These are phyloP conservation scores for Marronus borbonicus DNA, from an alignment of 2,888 invertebrate genomes.

Conservation along the genomic window DNA sequence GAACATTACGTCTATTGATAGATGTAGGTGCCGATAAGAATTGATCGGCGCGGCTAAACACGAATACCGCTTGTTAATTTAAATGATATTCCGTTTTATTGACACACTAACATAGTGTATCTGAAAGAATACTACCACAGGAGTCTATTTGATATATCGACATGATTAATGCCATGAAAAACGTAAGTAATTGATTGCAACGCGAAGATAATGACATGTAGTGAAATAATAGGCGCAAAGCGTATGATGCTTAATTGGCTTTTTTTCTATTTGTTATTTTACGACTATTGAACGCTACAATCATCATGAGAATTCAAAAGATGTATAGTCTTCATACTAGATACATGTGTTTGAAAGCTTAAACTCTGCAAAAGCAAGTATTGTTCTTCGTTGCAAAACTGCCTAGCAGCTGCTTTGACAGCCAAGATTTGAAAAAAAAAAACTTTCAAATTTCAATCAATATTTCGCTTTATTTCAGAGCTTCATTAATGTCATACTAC, in stretches of 20 bases:
- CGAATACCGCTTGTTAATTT: conserved; percentile 42
- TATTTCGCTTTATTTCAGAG: no score
- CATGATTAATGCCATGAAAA: conserved; percentile 12
- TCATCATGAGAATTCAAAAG: no score
- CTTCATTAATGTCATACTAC: no score
- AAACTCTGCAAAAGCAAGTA: background rate
- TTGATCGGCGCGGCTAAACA: conserved; percentile 24
- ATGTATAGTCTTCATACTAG: background rate
- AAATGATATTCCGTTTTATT: conserved; percentile 42
- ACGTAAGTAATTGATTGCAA: conserved; percentile 24
- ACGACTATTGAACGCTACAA: background rate
- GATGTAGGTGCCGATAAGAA: conserved; percentile 43
- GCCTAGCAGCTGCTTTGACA: background rate
- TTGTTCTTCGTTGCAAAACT: background rate
- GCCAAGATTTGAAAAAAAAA: no score
- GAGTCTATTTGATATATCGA: conserved; percentile 33
- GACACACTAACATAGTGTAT: conserved; percentile 44
- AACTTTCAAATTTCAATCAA: no score
- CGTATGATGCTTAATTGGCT: conserved; percentile 5
- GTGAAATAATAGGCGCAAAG: conserved; percentile 24
- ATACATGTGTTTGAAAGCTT: no score
- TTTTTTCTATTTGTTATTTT: background rate
- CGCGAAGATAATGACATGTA: conserved; percentile 33
- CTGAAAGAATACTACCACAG: conserved; percentile 28
- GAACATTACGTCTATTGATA: conserved; percentile 32